These are phyloP conservation scores for Dendronephthya gigantea DNA, from an alignment of 64 coral and sea anemone species.

Conservation along the genomic window DNA sequence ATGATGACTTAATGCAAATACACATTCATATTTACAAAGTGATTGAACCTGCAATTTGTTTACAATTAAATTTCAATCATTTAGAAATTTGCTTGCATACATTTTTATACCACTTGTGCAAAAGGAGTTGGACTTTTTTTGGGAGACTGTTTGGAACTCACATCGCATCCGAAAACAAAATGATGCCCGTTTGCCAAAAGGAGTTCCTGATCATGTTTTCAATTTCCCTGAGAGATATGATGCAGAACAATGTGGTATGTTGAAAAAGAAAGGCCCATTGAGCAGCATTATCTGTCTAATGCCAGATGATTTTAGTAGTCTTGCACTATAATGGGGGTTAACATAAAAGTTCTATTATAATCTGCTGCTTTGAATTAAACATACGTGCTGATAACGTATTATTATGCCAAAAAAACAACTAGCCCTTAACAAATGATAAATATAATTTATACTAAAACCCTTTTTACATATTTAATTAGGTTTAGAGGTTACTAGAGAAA, in stretches of 20 bases:
- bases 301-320: too few species aligned
- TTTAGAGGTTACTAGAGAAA: background rate
- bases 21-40: too few species aligned
- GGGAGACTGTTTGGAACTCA: background rate
- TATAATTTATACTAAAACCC: background rate
- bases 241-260: background rate
- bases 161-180: conserved; percentile 1
- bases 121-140: background rate
- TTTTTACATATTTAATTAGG: conserved; percentile 13
- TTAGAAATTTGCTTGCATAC: background rate
- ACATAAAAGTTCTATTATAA: too few species aligned
- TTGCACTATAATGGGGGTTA: background rate
- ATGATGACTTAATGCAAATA: too few species aligned
- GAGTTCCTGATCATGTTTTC: background rate
- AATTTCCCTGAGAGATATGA: background rate
- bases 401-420: too few species aligned
- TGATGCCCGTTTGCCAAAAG: background rate
- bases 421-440: background rate
- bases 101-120: too few species aligned
- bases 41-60: too few species aligned
- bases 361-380: background rate
- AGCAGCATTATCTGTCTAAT: too few species aligned
- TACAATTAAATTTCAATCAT: background rate
- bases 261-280: background rate
- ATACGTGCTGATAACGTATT: background rate